Percentiles rank a stretch among this genome's conserved stretches.
Evolutionary conservation across 2,113 vertebrate genomes (phyloP).

Genomic region (Gallinago paraguaiae): DNA sequence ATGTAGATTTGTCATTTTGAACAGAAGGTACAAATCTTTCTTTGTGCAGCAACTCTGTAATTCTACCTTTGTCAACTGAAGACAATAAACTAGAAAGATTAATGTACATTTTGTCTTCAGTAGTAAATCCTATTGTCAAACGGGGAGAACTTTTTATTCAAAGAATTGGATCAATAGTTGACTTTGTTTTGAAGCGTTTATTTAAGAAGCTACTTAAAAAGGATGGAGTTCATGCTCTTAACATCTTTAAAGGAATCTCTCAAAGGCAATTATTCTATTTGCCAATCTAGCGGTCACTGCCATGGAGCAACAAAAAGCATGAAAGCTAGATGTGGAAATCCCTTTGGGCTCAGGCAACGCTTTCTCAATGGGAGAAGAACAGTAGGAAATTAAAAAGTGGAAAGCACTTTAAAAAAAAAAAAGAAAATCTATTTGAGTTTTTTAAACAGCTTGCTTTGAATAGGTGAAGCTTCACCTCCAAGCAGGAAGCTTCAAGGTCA

Average conservation of each 20-base stretch:
- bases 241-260: constrained; percentile 73
- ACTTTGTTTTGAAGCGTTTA: constrained; percentile 74
- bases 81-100: constrained; percentile 66
- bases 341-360: constrained; percentile 56
- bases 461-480: constrained; percentile 52
- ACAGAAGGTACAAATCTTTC: constrained; percentile 19
- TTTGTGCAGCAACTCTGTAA: constrained; percentile 40
- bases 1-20: constrained; percentile 56
- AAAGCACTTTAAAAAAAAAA: constrained; percentile 38
- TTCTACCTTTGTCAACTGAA: constrained; percentile 56
- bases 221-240: constrained; percentile 66
- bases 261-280: constrained; percentile 65
- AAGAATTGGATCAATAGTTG: constrained; percentile 68
- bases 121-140: constrained; percentile 66
- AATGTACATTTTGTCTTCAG: constrained; percentile 67
- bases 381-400: constrained; percentile 55
- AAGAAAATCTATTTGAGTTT: constrained; percentile 18
- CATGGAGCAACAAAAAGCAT: constrained; percentile 63
- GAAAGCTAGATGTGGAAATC: constrained; percentile 64
- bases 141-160: constrained; percentile 54
- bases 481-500: constrained; percentile 73
- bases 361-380: constrained; percentile 63
- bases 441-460: constrained; percentile 71
- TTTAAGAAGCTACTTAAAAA: constrained; percentile 72
- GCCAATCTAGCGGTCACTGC: constrained; percentile 62